Percentiles rank a stretch among this genome's conserved stretches.
These are phyloP conservation scores for Ormia ochracea DNA, from an alignment of 2,888 invertebrate genomes.

Conservation along the genomic window DNA sequence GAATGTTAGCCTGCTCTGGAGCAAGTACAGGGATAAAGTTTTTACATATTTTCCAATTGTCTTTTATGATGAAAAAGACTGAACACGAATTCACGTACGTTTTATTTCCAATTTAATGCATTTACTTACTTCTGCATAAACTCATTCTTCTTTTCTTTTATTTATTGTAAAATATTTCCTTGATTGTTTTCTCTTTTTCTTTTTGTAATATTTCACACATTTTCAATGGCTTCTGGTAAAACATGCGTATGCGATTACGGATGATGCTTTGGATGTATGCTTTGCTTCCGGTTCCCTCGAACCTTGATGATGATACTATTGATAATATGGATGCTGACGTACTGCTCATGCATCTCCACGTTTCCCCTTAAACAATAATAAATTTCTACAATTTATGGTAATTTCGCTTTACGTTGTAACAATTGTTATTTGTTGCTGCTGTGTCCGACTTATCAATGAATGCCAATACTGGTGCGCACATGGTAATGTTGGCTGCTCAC, in stretches of 20 bases:
- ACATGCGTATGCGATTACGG: slow-evolving; percentile 5
- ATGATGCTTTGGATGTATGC: slow-evolving; percentile 23
- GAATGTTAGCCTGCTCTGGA: background rate
- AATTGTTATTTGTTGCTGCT: slow-evolving; percentile 36
- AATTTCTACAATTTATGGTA: slow-evolving; percentile 44
- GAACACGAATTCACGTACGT: slow-evolving; percentile 67
- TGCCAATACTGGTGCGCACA: slow-evolving; percentile 13
- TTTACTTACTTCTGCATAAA: slow-evolving; percentile 59
- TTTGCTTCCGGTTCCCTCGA: slow-evolving; percentile 28
- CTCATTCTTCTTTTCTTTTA: background rate
- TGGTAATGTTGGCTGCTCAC: slow-evolving; percentile 1
- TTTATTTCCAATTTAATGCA: slow-evolving; percentile 72
- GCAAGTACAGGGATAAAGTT: background rate
- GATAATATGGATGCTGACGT: slow-evolving; percentile 28
- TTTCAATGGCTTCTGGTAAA: slow-evolving; percentile 46
- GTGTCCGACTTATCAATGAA: slow-evolving; percentile 6
- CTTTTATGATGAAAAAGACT: slow-evolving; percentile 18
- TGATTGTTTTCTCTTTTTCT: slow-evolving; percentile 35
- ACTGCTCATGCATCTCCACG: slow-evolving; percentile 8
- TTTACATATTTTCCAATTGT: background rate
- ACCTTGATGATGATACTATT: slow-evolving; percentile 17
- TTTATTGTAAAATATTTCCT: slow-evolving; percentile 63
- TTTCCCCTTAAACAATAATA: slow-evolving; percentile 9
- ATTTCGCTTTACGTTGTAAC: slow-evolving; percentile 15
- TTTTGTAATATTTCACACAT: slow-evolving; percentile 25